phyloP scores from a whole-genome alignment of 2,113 vertebrate genomes.

The Morone saxatilis region DNA sequence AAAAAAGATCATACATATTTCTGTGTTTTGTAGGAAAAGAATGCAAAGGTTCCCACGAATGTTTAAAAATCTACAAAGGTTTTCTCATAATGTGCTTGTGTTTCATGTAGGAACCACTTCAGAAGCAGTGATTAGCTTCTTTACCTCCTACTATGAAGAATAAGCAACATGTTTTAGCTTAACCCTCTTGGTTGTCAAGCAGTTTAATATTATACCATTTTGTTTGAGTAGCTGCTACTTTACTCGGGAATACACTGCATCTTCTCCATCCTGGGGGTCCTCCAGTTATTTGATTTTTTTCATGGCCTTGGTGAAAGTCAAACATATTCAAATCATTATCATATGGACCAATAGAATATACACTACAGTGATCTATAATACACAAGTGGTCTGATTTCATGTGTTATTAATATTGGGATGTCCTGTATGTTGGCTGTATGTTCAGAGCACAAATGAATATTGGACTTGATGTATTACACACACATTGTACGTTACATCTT shows the following conservation, averaged over 20 bases:
- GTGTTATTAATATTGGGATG: slow-evolving; percentile 34
- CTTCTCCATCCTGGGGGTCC: background rate
- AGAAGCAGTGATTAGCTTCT: background rate
- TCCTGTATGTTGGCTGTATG: slow-evolving; percentile 33
- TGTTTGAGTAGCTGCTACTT: background rate
- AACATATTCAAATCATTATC: slow-evolving; percentile 52
- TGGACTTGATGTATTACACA: background rate
- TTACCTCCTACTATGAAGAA: background rate
- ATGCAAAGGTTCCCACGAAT: background rate
- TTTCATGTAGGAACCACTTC: background rate
- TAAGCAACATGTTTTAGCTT: background rate
- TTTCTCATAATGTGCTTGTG: background rate
- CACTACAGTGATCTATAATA: background rate
- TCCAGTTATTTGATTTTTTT: background rate
- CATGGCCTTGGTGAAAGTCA: slow-evolving; percentile 34
- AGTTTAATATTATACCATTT: background rate
- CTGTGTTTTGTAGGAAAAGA: background rate
- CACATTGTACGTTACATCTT: background rate
- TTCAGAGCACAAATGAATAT: background rate
- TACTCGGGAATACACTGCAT: background rate
- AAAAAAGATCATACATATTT: background rate
- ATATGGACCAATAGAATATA: background rate
- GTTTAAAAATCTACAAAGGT: background rate
- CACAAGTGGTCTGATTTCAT: background rate
- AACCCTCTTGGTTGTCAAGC: background rate